Base-by-base conservation (phyloP, 1,140 invertebrate genomes). In the Caenorhabditis briggsae region DNA sequence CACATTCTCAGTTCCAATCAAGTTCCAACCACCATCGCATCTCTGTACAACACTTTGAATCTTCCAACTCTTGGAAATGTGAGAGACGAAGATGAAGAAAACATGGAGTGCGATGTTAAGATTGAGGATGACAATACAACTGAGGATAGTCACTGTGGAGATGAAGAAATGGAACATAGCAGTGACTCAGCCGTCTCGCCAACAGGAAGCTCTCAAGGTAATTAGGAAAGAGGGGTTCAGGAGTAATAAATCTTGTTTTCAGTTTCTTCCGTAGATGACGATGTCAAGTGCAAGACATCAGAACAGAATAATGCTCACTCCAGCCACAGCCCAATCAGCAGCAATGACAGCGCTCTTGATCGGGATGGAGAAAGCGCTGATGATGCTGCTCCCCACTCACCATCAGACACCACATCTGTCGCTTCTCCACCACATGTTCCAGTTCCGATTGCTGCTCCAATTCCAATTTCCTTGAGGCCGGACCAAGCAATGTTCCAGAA, bases 81-180 rank as follows among this genome's bases (percentile, higher is more conserved):
- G 8, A 55, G 70, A 33, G 9, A n/a, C 50, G 84, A 53, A 18
- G 33, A 18, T 55, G 46, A 18, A 0, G 58, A 50, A 14, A 6
- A 16, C 20, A 87, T 83, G 61, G 82, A 87, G 14, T 56, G 55
- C 18, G 58, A 82, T 11, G 86, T 70, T 9, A 58, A 85, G 70
- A 50, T 78, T 20, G 70, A 78, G 3, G 70, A 78, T 23, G 70
- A 78, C 43, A 16, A 23, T 7, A 23, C 18, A 12, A 48, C 70
- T 8, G 83, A 83, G 23, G 78, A 70, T 20, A 23, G 48, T 55
- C 16, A 14, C 14, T 53, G 46, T 56, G 86, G 56, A 61, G 85
- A 87, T 74, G 86, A 87, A 58, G 86, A 83, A 23, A 84, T 87
- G 65, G 82, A 83, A 50, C 59, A 61, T 11, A 56, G 59, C 41